phyloP scores from a whole-genome alignment of 1,140 invertebrate species.

The Diprion similis region DNA sequence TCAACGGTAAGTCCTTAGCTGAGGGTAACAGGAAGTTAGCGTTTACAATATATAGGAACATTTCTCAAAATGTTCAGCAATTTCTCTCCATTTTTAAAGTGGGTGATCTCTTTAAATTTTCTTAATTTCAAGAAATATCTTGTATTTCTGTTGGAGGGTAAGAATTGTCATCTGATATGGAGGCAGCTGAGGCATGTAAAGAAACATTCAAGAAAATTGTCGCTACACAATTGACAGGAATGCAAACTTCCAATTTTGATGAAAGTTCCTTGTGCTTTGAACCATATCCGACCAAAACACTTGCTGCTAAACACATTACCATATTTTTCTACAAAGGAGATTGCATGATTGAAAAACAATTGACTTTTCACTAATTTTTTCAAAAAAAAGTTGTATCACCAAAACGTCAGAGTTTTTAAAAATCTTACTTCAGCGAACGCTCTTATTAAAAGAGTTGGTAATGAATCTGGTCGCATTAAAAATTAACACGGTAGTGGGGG shows the following conservation, averaged over 20 bases:
- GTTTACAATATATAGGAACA: background rate
- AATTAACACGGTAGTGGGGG: too few relatives aligned
- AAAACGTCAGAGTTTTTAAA: too few relatives aligned
- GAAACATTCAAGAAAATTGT: background rate
- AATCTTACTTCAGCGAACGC: too few relatives aligned
- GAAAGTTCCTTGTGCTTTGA: background rate
- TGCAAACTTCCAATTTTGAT: background rate
- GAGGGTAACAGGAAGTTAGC: too few relatives aligned
- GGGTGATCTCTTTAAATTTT: background rate
- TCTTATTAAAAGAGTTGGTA: too few relatives aligned
- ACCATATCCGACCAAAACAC: background rate
- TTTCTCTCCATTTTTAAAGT: background rate
- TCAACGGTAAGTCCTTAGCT: too few relatives aligned
- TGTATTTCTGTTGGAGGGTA: background rate
- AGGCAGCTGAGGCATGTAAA: background rate
- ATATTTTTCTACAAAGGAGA: too few relatives aligned
- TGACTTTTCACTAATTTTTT: too few relatives aligned
- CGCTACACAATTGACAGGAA: background rate
- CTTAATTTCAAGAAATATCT: background rate
- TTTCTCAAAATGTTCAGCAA: slow-evolving; percentile 11
- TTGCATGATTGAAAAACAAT: too few relatives aligned
- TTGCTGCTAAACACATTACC: background rate
- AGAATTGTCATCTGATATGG: background rate
- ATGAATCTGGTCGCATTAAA: too few relatives aligned
- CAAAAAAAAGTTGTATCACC: too few relatives aligned